A percentile compares a stretch with the other conserved stretches of the same genome.
phyloP scores from a whole-genome alignment of 2,797 vertebrate genomes.

The Pogonophryne albipinna region DNA sequence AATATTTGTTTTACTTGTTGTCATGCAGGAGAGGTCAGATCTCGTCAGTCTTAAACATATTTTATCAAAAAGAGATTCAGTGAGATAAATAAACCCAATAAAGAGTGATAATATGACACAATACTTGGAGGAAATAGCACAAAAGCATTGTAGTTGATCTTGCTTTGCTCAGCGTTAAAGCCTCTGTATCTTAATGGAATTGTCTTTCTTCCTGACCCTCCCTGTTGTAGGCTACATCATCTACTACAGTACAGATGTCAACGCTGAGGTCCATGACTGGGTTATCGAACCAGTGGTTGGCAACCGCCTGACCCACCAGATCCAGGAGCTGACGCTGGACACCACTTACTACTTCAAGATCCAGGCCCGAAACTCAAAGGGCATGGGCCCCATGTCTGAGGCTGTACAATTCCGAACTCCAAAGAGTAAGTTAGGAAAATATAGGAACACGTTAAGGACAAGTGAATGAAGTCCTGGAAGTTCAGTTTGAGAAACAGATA shows the following conservation, averaged over 20 bases:
- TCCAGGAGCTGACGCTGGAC: constrained; percentile 97
- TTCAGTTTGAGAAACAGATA: not conserved
- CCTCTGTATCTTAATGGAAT: not conserved
- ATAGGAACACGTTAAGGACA: not conserved
- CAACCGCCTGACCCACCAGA: constrained; percentile 97
- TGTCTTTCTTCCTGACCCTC: not conserved
- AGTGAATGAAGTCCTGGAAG: not conserved
- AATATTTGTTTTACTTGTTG: not conserved
- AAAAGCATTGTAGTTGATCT: not conserved
- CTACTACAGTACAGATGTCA: constrained; percentile 98
- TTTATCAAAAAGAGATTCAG: not conserved
- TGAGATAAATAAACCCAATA: not conserved
- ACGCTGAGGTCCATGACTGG: constrained; percentile 98
- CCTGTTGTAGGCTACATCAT: constrained; percentile 93
- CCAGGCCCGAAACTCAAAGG: constrained; percentile 98
- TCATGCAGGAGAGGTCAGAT: not conserved
- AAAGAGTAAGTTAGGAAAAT: constrained; percentile 87
- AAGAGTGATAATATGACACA: not conserved
- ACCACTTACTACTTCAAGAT: constrained; percentile 99
- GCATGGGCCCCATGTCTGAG: constrained; percentile 99
- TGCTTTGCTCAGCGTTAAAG: not conserved
- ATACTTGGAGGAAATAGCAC: not conserved
- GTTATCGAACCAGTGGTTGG: constrained; percentile 98
- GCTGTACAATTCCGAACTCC: constrained; percentile 97
- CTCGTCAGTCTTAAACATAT: not conserved